These are phyloP conservation scores for Drosophila ironensis DNA, from an alignment of 1,140 invertebrate species.

Conservation along the genomic window DNA sequence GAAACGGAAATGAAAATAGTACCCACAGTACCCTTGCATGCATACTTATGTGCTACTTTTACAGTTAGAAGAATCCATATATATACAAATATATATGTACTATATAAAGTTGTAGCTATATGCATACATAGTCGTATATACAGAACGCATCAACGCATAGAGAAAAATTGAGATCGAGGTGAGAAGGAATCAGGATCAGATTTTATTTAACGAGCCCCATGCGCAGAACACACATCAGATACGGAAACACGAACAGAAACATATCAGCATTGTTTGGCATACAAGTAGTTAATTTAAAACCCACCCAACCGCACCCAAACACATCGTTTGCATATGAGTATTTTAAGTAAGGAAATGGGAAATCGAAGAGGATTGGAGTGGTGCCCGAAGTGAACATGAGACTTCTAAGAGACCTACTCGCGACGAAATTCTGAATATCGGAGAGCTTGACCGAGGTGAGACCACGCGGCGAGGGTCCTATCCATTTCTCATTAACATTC, in stretches of 20 bases:
- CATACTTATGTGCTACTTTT: conserved; percentile 44
- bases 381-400: no score
- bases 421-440: no score
- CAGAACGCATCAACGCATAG: conserved; percentile 13
- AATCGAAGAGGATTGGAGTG: no score
- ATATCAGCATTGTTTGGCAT: conserved; percentile 72
- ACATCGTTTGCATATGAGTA: no score
- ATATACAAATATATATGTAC: conserved; percentile 35
- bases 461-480: no score
- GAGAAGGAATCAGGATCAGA: conserved; percentile 1
- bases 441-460: no score
- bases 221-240: conserved; percentile 28
- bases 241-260: conserved; percentile 63
- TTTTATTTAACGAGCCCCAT: conserved; percentile 29
- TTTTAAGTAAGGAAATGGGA: no score
- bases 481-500: no score
- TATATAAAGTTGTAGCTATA: conserved; percentile 39
- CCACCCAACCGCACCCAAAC: not conserved
- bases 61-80: conserved; percentile 42
- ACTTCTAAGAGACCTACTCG: no score
- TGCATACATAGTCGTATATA: conserved; percentile 29
- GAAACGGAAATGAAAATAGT: not conserved
- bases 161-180: conserved; percentile 16
- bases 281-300: conserved; percentile 42
- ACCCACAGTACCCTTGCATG: conserved; percentile 9